phyloP scores from a whole-genome alignment of 2,888 invertebrate genomes.

The Trichogramma dendrolimi region DNA sequence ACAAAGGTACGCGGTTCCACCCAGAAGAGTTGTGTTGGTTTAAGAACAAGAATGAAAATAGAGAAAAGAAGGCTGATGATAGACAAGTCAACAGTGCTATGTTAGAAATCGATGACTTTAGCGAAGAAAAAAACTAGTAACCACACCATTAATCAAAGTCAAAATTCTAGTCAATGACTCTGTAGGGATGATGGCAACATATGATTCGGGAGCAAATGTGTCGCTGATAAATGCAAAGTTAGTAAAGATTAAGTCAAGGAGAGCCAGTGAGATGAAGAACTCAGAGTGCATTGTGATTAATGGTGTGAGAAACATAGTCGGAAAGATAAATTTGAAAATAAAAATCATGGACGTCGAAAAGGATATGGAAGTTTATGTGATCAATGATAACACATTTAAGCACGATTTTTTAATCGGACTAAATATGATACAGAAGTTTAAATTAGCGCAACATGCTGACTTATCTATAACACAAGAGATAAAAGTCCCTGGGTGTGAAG shows the following conservation, averaged over 20 bases:
- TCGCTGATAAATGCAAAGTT: constrained; percentile 31
- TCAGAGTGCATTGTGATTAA: constrained; percentile 4
- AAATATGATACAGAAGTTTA: constrained; percentile 31
- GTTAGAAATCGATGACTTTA: constrained; percentile 27
- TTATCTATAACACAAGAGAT: constrained; percentile 22
- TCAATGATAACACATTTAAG: constrained; percentile 25
- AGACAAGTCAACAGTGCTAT: constrained; percentile 15
- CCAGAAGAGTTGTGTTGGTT: constrained; percentile 30
- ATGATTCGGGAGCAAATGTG: constrained; percentile 32
- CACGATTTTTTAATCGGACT: constrained; percentile 33
- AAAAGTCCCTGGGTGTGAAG: not conserved
- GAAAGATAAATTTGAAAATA: constrained; percentile 9
- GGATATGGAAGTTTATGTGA: not conserved
- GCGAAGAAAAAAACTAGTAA: constrained; percentile 28
- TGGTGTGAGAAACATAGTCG: constrained; percentile 6
- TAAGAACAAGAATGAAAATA: constrained; percentile 19
- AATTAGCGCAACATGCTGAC: constrained; percentile 31
- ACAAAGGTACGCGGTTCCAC: constrained; percentile 26
- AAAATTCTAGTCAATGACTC: constrained; percentile 26
- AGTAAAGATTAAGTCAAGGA: constrained; percentile 11
- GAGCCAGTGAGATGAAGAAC: constrained; percentile 9
- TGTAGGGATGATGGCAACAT: constrained; percentile 23
- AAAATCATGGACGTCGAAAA: constrained; percentile 16
- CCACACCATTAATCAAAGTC: constrained; percentile 32
- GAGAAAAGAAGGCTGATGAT: constrained; percentile 2